Percentiles rank a stretch among this genome's conserved stretches.
These are phyloP conservation scores for Zalophus californianus DNA, from an alignment of 2,797 vertebrate genomes.

Conservation along the genomic window DNA sequence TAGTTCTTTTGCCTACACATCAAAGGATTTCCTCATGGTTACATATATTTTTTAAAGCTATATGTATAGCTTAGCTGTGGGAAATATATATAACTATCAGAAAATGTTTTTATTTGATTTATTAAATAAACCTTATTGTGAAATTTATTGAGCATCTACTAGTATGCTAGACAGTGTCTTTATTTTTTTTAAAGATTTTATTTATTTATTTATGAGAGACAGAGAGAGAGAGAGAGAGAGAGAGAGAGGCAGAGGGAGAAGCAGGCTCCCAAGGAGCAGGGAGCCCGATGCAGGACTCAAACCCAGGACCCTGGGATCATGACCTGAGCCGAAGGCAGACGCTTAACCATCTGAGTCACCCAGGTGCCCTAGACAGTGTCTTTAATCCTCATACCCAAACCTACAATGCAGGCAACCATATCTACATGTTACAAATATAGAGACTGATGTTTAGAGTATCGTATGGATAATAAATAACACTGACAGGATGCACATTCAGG, in stretches of 20 bases:
- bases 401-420: background rate
- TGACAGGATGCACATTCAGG: background rate
- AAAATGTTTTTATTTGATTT: slow-evolving; percentile 3
- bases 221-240: no score
- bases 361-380: background rate
- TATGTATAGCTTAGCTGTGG: background rate
- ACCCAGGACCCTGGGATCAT: no score
- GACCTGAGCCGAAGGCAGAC: no score
- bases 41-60: slow-evolving; percentile 33
- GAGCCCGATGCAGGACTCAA: no score
- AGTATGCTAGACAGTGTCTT: background rate
- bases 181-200: background rate
- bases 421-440: background rate
- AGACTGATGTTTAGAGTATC: background rate
- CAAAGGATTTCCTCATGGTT: slow-evolving; percentile 11
- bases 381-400: slow-evolving; percentile 4
- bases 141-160: slow-evolving; percentile 25
- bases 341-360: no score
- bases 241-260: no score
- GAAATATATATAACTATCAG: background rate
- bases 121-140: background rate
- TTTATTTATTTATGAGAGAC: no score
- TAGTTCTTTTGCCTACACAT: background rate
- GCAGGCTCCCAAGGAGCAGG: no score
- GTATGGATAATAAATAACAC: background rate